Evolutionary conservation across 2,888 invertebrate genomes (phyloP).

Genomic region (Sisyra terminalis): DNA sequence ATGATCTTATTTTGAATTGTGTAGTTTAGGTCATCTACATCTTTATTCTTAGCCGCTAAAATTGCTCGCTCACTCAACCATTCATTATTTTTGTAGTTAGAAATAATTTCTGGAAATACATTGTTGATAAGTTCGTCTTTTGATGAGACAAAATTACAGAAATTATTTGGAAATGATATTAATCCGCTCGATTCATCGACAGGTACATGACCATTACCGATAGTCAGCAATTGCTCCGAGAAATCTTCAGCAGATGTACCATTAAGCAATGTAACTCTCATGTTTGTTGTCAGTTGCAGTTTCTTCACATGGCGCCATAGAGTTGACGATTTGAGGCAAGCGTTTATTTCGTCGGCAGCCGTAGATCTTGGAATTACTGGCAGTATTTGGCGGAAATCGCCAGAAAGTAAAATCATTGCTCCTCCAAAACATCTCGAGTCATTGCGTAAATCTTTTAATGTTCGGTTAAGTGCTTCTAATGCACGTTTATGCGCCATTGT

Average conservation of each 20-base stretch:
- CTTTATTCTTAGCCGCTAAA: conserved; percentile 17
- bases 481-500: conserved; percentile 18
- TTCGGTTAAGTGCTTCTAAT: conserved; percentile 16
- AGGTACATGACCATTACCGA: conserved; percentile 18
- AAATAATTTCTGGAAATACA: conserved; percentile 17
- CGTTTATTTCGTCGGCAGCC: conserved; percentile 11
- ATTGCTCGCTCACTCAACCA: conserved; percentile 16
- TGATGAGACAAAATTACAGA: conserved; percentile 17
- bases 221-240: conserved; percentile 18
- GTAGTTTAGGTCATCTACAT: conserved; percentile 19
- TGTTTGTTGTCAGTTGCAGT: conserved; percentile 10
- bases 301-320: conserved; percentile 11
- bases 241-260: conserved; percentile 9
- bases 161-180: conserved; percentile 19
- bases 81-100: conserved; percentile 15
- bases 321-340: conserved; percentile 11
- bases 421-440: conserved; percentile 11
- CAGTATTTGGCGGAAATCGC: conserved; percentile 13
- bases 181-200: conserved; percentile 19
- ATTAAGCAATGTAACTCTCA: conserved; percentile 10
- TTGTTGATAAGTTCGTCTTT: conserved; percentile 14
- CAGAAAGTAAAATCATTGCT: conserved; percentile 11
- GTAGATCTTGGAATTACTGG: conserved; percentile 13
- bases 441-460: conserved; percentile 15
- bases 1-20: conserved; percentile 16